A percentile compares a stretch with the other conserved stretches of the same genome.
These are phyloP conservation scores for Cranoglanis bouderius DNA, from an alignment of 2,113 vertebrate species.

Conservation along the genomic window DNA sequence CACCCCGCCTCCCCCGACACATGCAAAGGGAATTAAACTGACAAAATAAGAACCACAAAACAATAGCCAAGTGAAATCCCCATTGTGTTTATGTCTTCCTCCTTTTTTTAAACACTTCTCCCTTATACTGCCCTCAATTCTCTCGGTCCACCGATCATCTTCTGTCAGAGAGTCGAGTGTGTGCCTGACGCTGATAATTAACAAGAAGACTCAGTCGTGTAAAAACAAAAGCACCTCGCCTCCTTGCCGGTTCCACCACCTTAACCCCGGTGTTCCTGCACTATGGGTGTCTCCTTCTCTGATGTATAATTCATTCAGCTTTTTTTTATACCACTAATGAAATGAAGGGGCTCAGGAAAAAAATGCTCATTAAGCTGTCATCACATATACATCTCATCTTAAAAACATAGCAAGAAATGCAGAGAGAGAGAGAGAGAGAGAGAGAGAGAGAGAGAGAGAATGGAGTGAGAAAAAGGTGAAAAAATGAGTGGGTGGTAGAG, in stretches of 20 bases:
- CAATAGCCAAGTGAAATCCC: slow-evolving; percentile 36
- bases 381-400: slow-evolving; percentile 69
- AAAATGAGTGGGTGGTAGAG: slow-evolving; percentile 21
- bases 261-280: slow-evolving; percentile 55
- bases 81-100: slow-evolving; percentile 31
- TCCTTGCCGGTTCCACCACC: slow-evolving; percentile 51
- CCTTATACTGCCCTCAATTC: slow-evolving; percentile 21
- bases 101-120: background rate
- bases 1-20: background rate
- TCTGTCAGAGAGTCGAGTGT: slow-evolving; percentile 53
- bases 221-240: slow-evolving; percentile 66
- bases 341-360: slow-evolving; percentile 61
- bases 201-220: slow-evolving; percentile 57
- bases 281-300: slow-evolving; percentile 60
- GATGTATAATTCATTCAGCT: slow-evolving; percentile 72
- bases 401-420: slow-evolving; percentile 56
- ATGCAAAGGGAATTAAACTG: slow-evolving; percentile 59
- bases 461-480: slow-evolving; percentile 6
- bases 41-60: slow-evolving; percentile 50
- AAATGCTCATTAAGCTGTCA: slow-evolving; percentile 70
- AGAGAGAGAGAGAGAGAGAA: slow-evolving; percentile 22
- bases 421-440: background rate
- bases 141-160: slow-evolving; percentile 44
- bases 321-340: slow-evolving; percentile 63
- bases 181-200: slow-evolving; percentile 63